phyloP scores from a whole-genome alignment of 2,113 vertebrate genomes.

The Podilymbus podiceps region DNA sequence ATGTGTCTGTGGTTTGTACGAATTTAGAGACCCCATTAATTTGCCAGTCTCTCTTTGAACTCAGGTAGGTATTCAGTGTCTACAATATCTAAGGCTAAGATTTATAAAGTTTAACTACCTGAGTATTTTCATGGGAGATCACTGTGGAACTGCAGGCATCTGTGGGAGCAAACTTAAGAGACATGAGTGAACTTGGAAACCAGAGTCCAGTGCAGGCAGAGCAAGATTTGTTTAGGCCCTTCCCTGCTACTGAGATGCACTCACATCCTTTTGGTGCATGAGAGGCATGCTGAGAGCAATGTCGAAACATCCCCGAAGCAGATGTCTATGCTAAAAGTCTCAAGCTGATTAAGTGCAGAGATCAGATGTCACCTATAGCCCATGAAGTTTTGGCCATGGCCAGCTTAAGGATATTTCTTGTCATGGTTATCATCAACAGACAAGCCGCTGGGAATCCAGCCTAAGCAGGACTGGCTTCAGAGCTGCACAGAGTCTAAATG shows the following conservation, averaged over 20 bases:
- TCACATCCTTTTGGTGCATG: neutral
- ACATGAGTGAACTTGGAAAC: neutral
- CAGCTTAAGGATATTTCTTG: neutral
- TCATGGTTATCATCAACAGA: neutral
- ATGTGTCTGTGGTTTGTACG: neutral
- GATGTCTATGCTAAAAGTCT: neutral
- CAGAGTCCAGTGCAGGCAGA: neutral
- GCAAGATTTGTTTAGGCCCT: neutral
- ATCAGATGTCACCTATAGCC: neutral
- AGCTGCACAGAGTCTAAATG: neutral
- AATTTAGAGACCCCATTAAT: neutral
- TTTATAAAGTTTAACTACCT: neutral
- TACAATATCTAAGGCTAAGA: neutral
- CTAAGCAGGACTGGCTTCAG: neutral
- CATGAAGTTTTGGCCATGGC: neutral
- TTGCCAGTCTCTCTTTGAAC: neutral
- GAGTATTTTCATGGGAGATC: neutral
- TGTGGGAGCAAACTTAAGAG: neutral
- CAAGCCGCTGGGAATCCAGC: neutral
- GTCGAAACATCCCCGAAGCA: neutral
- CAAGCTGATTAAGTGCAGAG: neutral
- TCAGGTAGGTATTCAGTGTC: neutral
- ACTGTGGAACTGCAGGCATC: neutral
- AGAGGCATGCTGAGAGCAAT: neutral
- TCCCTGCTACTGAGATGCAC: neutral